Evolutionary conservation across 2,888 invertebrate species (phyloP).

Genomic region (Seira ritae): DNA sequence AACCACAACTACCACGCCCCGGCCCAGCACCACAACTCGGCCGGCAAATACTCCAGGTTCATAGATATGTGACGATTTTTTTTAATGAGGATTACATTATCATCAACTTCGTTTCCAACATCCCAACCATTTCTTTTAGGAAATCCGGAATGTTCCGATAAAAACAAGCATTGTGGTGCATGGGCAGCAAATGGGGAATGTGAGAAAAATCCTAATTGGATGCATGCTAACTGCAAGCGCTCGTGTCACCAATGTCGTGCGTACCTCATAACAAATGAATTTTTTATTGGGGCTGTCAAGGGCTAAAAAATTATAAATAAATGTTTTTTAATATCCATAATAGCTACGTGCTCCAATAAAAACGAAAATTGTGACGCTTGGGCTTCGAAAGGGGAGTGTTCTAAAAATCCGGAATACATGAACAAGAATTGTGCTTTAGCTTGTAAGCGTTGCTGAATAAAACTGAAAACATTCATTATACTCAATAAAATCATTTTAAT

Average conservation of each 20-base stretch:
- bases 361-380: slow-evolving; percentile 61
- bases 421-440: slow-evolving; percentile 55
- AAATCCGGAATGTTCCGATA: slow-evolving; percentile 57
- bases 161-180: slow-evolving; percentile 71
- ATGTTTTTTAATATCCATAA: slow-evolving; percentile 17
- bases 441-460: slow-evolving; percentile 55
- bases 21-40: neutral
- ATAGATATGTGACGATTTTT: too few relatives aligned
- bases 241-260: too few relatives aligned
- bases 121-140: neutral
- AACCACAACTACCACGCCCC: neutral
- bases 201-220: slow-evolving; percentile 73
- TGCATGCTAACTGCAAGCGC: slow-evolving; percentile 68
- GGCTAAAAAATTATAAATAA: too few relatives aligned
- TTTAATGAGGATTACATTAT: too few relatives aligned
- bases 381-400: slow-evolving; percentile 65
- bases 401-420: slow-evolving; percentile 67
- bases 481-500: too few relatives aligned
- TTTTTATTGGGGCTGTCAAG: too few relatives aligned
- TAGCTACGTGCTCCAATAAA: slow-evolving; percentile 53
- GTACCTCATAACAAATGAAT: too few relatives aligned
- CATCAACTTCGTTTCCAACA: neutral
- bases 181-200: slow-evolving; percentile 74
- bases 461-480: too few relatives aligned
- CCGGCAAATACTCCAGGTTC: too few relatives aligned